These are phyloP conservation scores for Heliothis virescens DNA, from an alignment of 1,140 invertebrate genomes.

Conservation along the genomic window DNA sequence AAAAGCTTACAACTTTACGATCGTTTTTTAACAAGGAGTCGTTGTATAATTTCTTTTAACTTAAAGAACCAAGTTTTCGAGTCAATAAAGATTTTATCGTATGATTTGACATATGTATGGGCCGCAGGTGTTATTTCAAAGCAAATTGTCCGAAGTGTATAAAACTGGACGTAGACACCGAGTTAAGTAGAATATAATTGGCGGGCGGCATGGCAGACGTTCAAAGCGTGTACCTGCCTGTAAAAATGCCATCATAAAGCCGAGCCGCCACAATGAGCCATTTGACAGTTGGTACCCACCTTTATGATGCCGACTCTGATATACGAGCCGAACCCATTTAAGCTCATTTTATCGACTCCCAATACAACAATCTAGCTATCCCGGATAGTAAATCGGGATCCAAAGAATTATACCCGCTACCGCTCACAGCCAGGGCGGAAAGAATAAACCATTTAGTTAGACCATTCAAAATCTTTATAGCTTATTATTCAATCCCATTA, in stretches of 20 bases:
- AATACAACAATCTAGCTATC: constrained; percentile 74
- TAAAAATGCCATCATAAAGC: constrained; percentile 85
- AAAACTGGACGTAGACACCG: constrained; percentile 47
- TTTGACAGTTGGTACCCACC: constrained; percentile 83
- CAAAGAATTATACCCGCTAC: constrained; percentile 63
- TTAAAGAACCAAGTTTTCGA: constrained; percentile 19
- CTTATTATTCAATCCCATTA: constrained; percentile 84
- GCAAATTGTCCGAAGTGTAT: constrained; percentile 44
- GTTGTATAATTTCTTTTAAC: constrained; percentile 33
- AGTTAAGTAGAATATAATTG: constrained; percentile 85
- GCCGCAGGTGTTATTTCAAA: constrained; percentile 44
- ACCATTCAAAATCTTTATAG: constrained; percentile 82
- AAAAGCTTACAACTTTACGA: constrained; percentile 13
- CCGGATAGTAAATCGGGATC: constrained; percentile 73
- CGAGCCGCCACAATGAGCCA: constrained; percentile 78
- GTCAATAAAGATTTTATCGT: constrained; percentile 41
- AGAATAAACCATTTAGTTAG: constrained; percentile 76
- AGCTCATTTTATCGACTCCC: constrained; percentile 83
- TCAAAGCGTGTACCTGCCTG: constrained; percentile 82
- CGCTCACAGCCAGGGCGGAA: constrained; percentile 69
- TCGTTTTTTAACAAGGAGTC: background rate
- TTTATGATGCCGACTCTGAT: constrained; percentile 84
- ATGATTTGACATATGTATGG: constrained; percentile 44
- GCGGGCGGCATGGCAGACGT: constrained; percentile 74
- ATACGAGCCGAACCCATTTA: constrained; percentile 79